phyloP scores from a whole-genome alignment of 2,888 invertebrate genomes.

The Tipula vernalis region DNA sequence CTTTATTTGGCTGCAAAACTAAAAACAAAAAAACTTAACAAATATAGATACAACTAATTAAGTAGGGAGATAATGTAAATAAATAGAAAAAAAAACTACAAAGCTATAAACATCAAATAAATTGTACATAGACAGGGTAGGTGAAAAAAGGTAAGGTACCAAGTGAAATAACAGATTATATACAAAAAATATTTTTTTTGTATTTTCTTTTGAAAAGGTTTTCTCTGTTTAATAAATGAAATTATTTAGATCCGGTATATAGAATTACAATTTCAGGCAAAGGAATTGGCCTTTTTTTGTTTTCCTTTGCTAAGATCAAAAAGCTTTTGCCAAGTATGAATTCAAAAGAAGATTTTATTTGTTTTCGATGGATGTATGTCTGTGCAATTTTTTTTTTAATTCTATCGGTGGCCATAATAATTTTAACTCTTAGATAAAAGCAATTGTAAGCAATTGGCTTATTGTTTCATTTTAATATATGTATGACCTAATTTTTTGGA shows the following conservation, averaged over 20 bases:
- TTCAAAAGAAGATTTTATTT: not conserved
- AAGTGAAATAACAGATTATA: not conserved
- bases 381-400: no score
- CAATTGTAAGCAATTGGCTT: no score
- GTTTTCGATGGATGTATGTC: no score
- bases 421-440: no score
- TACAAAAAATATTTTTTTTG: not conserved
- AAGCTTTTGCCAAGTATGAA: not conserved
- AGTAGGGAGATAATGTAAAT: no score
- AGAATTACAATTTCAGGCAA: not conserved
- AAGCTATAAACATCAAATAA: not conserved
- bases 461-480: no score
- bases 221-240: not conserved
- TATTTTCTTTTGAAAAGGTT: not conserved
- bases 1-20: no score
- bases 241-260: not conserved
- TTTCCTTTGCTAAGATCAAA: not conserved
- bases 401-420: no score
- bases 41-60: no score
- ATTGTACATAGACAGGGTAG: not conserved
- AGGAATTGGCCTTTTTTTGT: not conserved
- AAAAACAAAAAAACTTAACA: no score
- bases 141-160: not conserved
- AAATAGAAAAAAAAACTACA: no score
- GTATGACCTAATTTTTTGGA: no score